Percentiles rank a stretch among this genome's conserved stretches.
Evolutionary conservation across 2,888 invertebrate genomes (phyloP).

Genomic region (Trachelus tabidus): DNA sequence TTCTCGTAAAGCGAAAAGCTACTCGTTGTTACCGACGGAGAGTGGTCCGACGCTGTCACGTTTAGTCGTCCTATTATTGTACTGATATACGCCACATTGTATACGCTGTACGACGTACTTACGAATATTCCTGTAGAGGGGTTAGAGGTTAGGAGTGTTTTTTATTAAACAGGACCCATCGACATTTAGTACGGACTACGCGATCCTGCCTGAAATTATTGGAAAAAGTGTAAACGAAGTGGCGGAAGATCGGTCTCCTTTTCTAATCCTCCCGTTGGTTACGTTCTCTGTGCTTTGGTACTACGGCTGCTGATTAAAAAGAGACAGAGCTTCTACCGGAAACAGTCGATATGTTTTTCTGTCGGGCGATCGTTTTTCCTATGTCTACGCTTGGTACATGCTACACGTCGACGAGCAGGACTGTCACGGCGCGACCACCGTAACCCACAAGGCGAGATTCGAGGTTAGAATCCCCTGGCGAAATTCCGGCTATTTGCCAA

Average conservation of each 20-base stretch:
- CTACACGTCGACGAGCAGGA: too few relatives aligned
- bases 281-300: too few relatives aligned
- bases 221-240: too few relatives aligned
- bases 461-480: neutral
- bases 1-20: neutral
- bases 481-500: conserved; percentile 8
- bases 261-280: too few relatives aligned
- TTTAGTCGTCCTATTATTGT: neutral
- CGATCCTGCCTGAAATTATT: too few relatives aligned
- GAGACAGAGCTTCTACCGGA: too few relatives aligned
- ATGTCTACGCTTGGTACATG: too few relatives aligned
- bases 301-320: too few relatives aligned
- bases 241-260: too few relatives aligned
- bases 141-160: neutral
- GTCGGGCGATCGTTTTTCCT: too few relatives aligned
- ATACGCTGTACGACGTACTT: neutral
- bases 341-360: too few relatives aligned
- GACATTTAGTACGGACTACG: too few relatives aligned
- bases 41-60: neutral
- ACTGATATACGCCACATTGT: neutral
- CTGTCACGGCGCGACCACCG: neutral
- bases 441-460: neutral
- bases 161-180: neutral
- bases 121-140: neutral
- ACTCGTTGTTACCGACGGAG: neutral